Percentiles rank a stretch among this genome's conserved stretches.
phyloP scores from a whole-genome alignment of 1,140 invertebrate species.

The Caenorhabditis tropicalis region DNA sequence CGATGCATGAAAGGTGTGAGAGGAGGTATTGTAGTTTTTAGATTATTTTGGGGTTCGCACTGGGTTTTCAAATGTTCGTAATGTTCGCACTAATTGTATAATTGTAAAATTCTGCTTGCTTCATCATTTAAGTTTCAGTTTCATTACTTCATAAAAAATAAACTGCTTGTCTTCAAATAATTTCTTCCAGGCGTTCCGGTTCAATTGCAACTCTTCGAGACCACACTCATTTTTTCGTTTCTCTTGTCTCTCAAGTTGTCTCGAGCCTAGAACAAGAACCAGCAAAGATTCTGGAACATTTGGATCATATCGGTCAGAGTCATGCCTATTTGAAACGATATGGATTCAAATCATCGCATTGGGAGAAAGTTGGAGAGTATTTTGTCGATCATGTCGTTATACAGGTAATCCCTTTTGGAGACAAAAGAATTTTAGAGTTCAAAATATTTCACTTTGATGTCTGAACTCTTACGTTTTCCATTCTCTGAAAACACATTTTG shows the following conservation, averaged over 20 bases:
- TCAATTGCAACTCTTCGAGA: constrained; percentile 68
- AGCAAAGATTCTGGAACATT: constrained; percentile 65
- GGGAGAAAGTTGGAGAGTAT: constrained; percentile 65
- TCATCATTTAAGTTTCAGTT: neutral
- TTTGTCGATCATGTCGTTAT: constrained; percentile 65
- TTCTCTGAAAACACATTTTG: neutral
- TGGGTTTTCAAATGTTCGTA: too few species aligned
- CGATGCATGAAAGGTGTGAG: constrained; percentile 60
- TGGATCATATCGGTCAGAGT: constrained; percentile 67
- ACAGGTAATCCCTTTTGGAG: constrained; percentile 45
- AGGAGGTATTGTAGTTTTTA: constrained; percentile 37
- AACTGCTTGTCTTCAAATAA: neutral
- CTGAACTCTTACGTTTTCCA: neutral
- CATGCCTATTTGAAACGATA: constrained; percentile 61
- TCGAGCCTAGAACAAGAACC: constrained; percentile 62
- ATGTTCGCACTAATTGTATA: too few species aligned
- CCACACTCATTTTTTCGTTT: constrained; percentile 70
- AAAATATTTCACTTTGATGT: too few species aligned
- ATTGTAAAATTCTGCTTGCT: neutral
- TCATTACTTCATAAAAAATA: neutral
- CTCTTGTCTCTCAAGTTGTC: constrained; percentile 63
- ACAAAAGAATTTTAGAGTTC: too few species aligned
- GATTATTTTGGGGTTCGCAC: neutral
- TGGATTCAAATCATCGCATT: constrained; percentile 64
- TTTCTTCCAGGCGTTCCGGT: constrained; percentile 1